A percentile compares a stretch with the other conserved stretches of the same genome.
Evolutionary conservation across 2,888 invertebrate genomes (phyloP).

Genomic region (Agriotes lineatus): DNA sequence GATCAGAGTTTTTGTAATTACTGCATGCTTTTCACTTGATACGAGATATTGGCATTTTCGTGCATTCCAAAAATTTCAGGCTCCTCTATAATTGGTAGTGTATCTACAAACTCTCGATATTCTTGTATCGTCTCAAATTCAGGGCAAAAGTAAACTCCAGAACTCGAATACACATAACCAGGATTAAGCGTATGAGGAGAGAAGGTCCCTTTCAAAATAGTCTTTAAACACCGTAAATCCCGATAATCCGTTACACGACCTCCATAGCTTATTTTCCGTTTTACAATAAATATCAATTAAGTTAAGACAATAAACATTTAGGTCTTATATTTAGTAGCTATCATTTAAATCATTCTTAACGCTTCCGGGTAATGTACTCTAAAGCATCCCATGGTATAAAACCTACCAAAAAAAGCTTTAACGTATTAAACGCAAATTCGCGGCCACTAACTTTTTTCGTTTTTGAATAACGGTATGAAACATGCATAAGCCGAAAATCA

Average conservation of each 20-base stretch:
- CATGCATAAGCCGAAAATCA: conserved; percentile 88
- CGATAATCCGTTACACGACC: conserved; percentile 95
- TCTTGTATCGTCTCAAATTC: conserved; percentile 72
- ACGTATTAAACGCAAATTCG: conserved; percentile 87
- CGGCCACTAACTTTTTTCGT: conserved; percentile 91
- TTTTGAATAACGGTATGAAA: conserved; percentile 96
- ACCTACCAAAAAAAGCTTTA: conserved; percentile 80
- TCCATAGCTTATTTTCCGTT: too few species aligned
- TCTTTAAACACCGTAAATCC: conserved; percentile 89
- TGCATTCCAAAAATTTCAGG: conserved; percentile 97
- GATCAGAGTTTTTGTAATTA: too few species aligned
- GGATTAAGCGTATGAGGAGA: conserved; percentile 75
- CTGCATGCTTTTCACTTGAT: conserved; percentile 78
- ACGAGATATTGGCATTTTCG: conserved; percentile 91
- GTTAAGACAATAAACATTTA: too few species aligned
- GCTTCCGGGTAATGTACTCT: conserved; percentile 88
- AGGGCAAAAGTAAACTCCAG: conserved; percentile 86
- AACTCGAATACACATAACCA: conserved; percentile 77
- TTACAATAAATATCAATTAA: too few species aligned
- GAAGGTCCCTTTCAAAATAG: conserved; percentile 85
- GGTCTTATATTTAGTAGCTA: too few species aligned
- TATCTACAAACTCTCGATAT: conserved; percentile 80
- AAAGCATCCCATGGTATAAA: conserved; percentile 91
- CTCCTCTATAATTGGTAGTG: conserved; percentile 82
- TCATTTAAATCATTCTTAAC: too few species aligned